phyloP scores from a whole-genome alignment of 2,113 vertebrate species.

The Anguilla rostrata region DNA sequence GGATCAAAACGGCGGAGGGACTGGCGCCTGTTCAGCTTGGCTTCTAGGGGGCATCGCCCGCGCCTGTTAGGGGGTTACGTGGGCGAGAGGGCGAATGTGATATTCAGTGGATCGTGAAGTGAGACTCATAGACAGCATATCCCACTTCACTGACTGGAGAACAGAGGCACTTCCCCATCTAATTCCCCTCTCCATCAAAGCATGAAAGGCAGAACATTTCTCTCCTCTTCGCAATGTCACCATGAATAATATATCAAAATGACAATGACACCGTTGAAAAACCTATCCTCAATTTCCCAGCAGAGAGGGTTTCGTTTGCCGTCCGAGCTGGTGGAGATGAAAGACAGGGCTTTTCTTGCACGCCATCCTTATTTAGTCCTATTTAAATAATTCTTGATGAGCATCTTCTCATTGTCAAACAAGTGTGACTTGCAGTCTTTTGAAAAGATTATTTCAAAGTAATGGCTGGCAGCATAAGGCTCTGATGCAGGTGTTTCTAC shows the following conservation, averaged over 20 bases:
- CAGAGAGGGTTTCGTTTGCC: not conserved
- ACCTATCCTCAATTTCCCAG: constrained; percentile 3
- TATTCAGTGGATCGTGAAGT: not conserved
- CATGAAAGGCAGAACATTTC: not conserved
- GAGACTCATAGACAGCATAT: not conserved
- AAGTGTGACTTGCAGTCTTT: not conserved
- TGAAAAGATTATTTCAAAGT: not conserved
- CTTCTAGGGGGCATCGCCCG: not conserved
- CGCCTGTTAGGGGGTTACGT: not conserved
- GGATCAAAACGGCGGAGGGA: not conserved
- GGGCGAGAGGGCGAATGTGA: not conserved
- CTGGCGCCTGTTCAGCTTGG: not conserved
- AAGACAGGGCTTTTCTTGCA: not conserved
- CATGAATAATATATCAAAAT: constrained; percentile 14
- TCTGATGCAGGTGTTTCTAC: too few species aligned
- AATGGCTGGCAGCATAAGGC: not conserved
- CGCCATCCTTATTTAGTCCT: not conserved
- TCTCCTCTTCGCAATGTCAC: not conserved
- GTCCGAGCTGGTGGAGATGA: not conserved
- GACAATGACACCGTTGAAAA: not conserved
- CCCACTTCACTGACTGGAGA: not conserved
- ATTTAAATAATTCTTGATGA: not conserved
- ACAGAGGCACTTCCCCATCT: not conserved
- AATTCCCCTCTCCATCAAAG: constrained; percentile 6
- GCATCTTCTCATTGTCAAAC: not conserved